Evolutionary conservation across 2,797 vertebrate genomes (phyloP), one percentile per base, ranked within the genome.

Genomic region (Channa striata): DNA sequence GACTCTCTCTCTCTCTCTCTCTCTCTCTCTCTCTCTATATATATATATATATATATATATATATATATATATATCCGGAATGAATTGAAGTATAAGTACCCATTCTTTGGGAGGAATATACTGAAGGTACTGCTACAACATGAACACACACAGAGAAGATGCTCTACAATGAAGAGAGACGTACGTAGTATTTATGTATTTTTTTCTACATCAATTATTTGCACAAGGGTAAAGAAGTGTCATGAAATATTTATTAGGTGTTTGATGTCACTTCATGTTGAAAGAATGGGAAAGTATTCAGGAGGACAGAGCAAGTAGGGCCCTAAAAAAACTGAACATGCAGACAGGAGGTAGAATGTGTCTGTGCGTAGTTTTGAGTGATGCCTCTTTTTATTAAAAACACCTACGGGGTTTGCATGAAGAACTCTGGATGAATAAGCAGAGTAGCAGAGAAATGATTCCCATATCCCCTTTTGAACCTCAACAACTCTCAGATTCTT

Each of bases 241-340:
- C 77, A 85, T 91, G 77, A 85, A 90, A 87, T 87, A 91, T 90
- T 71, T 74, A 90, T 90, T 52, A 74, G 56, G 68, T 73, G 66
- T 83, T 82, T 87, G 82, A 85, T 90, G 85, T 85, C 74, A 83
- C 81, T 84, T 87, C 74, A 78, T 67, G 68, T 67, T 46, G 57
- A 57, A 23, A 66, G 72, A 82, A 73, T 65, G 47, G 51, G 30
- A 64, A 42, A 34, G 68, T 46, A 80, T 73, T 69, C 64, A 30
- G 40, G 25, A 43, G 68, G 52, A 77, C 70, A 77, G 53, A 33
- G 33, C 48, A 74, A 62, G 51, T 23, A 12, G 23, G 52, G 23
- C 63, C 39, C 9, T 30, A 42, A 47, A 30, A 21, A 49, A 16
- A 21, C 17, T 20, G 9, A 71, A 59, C 43, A 48, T 1, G 14